phyloP scores from a whole-genome alignment of 2,797 vertebrate genomes.

The Melanotaenia pygmaea region DNA sequence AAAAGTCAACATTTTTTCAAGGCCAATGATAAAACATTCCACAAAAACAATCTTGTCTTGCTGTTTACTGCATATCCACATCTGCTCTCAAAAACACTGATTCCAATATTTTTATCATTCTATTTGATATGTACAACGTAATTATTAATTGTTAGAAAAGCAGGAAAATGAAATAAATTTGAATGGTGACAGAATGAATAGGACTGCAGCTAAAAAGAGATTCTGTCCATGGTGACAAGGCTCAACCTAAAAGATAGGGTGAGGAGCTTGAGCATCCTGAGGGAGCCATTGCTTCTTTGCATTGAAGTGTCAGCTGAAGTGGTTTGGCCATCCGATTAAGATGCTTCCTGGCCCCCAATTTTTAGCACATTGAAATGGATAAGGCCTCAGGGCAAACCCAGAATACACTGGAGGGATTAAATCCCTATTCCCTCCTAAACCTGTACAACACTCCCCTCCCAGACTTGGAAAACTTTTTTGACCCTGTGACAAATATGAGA shows the following conservation, averaged over 20 bases:
- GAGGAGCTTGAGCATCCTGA: neutral
- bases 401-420: neutral
- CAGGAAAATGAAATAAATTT: slow-evolving; percentile 4
- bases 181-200: neutral
- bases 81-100: slow-evolving; percentile 50
- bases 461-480: slow-evolving; percentile 1
- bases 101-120: slow-evolving; percentile 56
- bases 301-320: neutral
- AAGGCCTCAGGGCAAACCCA: neutral
- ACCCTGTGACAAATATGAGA: slow-evolving; percentile 25
- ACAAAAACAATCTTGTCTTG: slow-evolving; percentile 44
- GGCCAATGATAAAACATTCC: slow-evolving; percentile 39
- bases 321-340: neutral
- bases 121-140: slow-evolving; percentile 50
- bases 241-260: neutral
- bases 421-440: neutral
- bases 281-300: neutral
- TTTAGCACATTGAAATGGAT: neutral
- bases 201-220: neutral
- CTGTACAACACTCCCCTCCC: neutral
- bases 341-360: neutral
- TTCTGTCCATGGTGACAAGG: neutral
- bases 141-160: slow-evolving; percentile 42
- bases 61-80: slow-evolving; percentile 62
- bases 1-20: slow-evolving; percentile 49